Conservation (phyloP, 2,113 vertebrate genomes). For the Tragelaphus buxtoni region DNA sequence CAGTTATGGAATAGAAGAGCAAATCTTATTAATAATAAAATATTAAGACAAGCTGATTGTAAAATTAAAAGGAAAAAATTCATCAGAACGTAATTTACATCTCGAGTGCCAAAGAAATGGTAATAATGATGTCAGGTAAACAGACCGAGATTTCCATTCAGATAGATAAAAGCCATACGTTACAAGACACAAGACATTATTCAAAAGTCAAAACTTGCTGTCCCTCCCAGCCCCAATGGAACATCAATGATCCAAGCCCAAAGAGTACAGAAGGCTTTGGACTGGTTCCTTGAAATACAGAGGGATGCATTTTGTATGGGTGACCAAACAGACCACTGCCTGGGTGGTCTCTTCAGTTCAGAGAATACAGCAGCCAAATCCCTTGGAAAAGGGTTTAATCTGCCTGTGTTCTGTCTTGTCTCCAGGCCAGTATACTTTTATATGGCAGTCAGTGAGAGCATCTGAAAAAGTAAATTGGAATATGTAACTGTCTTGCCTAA, state of each 20-base stretch:
- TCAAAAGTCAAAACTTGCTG: neutral
- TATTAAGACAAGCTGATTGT: neutral
- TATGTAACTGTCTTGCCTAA: neutral
- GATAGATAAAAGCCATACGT: constrained; percentile 49
- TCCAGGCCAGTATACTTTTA: neutral
- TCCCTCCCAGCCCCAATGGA: neutral
- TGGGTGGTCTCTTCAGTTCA: neutral
- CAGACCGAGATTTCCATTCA: neutral
- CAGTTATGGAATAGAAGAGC: neutral
- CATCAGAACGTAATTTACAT: neutral
- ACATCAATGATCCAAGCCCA: neutral
- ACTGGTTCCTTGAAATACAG: neutral
- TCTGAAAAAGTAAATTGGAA: neutral
- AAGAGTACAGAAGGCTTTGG: neutral
- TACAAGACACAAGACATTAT: constrained; percentile 5
- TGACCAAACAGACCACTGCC: neutral
- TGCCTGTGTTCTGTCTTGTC: neutral
- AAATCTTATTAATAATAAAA: neutral
- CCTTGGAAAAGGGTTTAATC: neutral
- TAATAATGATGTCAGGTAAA: constrained; percentile 34
- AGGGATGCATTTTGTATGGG: neutral
- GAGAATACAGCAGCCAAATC: neutral
- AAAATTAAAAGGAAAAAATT: neutral
- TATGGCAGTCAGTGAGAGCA: neutral
- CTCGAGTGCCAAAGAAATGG: neutral